Evolutionary conservation across 2,888 invertebrate genomes (phyloP).

Genomic region (Chromoteleia sp.): DNA sequence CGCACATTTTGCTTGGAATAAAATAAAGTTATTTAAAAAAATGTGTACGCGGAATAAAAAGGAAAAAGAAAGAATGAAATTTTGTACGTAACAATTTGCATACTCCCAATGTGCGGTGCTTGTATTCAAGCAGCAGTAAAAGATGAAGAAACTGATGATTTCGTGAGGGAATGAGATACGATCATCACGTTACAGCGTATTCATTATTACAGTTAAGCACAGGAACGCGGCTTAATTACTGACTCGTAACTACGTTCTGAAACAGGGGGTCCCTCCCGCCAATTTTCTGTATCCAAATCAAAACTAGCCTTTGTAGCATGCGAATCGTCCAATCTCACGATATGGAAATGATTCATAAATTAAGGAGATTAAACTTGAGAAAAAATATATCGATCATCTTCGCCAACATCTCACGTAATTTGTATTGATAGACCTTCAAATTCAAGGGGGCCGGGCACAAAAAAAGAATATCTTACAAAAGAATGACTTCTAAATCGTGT

Average conservation of each 20-base stretch:
- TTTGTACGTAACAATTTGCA: constrained; percentile 50
- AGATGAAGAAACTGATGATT: constrained; percentile 51
- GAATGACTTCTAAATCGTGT: constrained; percentile 10
- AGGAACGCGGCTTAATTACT: constrained; percentile 68
- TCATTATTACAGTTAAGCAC: constrained; percentile 67
- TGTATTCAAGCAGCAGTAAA: constrained; percentile 31
- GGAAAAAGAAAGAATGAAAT: constrained; percentile 8
- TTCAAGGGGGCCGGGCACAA: not conserved
- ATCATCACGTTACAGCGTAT: constrained; percentile 37
- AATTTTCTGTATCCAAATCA: constrained; percentile 57
- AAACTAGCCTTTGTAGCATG: constrained; percentile 19
- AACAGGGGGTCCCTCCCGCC: constrained; percentile 27
- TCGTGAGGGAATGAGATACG: constrained; percentile 55
- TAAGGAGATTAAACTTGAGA: constrained; percentile 12
- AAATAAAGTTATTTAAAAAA: constrained; percentile 32
- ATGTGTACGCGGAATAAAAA: constrained; percentile 8
- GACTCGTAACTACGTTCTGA: constrained; percentile 47
- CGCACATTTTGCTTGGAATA: constrained; percentile 13
- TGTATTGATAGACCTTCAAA: constrained; percentile 23
- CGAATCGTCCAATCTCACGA: constrained; percentile 5
- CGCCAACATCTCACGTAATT: not conserved
- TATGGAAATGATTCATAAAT: constrained; percentile 12
- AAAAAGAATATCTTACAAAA: constrained; percentile 3
- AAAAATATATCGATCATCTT: constrained; percentile 1
- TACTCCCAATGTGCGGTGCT: constrained; percentile 29